phyloP scores from a whole-genome alignment of 2,888 invertebrate species.

The Abrostola triplasia region DNA sequence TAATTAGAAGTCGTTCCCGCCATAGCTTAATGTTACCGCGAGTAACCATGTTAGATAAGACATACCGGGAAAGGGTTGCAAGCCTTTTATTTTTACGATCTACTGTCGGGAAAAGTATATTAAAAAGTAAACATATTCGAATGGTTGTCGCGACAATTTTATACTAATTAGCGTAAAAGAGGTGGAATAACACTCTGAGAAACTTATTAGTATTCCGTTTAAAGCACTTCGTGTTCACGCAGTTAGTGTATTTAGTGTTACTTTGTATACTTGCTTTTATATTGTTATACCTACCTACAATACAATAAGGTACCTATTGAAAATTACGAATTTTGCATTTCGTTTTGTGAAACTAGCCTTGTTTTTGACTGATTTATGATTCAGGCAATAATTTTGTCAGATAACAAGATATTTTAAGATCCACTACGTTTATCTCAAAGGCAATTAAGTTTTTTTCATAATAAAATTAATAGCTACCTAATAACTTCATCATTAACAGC shows the following conservation, averaged over 20 bases:
- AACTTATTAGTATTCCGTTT: not conserved
- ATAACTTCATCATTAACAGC: too few species aligned
- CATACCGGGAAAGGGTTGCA: constrained; percentile 3
- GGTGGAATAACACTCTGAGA: not conserved
- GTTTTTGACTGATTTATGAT: too few species aligned
- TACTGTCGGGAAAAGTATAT: not conserved
- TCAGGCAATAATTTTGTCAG: too few species aligned
- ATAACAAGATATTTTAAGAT: too few species aligned
- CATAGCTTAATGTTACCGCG: constrained; percentile 20
- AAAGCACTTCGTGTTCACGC: not conserved
- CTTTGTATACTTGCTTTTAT: not conserved
- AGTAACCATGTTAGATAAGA: constrained; percentile 17
- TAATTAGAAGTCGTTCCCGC: constrained; percentile 33
- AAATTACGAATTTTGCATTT: too few species aligned
- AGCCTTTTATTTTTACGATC: constrained; percentile 1
- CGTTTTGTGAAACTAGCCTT: too few species aligned
- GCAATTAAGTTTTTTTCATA: too few species aligned
- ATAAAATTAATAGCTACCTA: too few species aligned
- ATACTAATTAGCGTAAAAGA: not conserved
- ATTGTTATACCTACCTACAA: too few species aligned
- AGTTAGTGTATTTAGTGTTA: not conserved
- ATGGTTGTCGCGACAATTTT: not conserved
- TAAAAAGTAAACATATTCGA: not conserved
- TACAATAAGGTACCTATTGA: too few species aligned
- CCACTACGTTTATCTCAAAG: too few species aligned